These are phyloP conservation scores for Phocides pigmalion DNA, from an alignment of 1,140 invertebrate species.

Conservation along the genomic window DNA sequence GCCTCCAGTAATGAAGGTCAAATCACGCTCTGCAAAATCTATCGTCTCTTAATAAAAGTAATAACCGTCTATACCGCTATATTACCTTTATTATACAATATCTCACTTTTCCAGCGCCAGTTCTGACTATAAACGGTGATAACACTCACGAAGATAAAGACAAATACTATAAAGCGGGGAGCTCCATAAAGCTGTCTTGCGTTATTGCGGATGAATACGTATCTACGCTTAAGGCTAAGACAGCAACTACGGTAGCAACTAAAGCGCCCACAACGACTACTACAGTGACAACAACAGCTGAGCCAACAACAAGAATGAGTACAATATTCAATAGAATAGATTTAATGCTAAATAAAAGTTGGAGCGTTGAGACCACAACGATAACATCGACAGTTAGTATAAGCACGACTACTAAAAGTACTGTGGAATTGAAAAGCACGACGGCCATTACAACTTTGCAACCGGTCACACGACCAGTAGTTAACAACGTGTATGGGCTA, in stretches of 20 bases:
- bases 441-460: constrained; percentile 67
- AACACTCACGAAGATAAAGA: constrained; percentile 87
- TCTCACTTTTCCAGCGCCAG: constrained; percentile 82
- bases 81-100: constrained; percentile 32
- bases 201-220: constrained; percentile 73
- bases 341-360: constrained; percentile 78
- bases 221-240: constrained; percentile 58
- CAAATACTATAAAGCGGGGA: constrained; percentile 89
- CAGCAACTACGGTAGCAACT: constrained; percentile 50
- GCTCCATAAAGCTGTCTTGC: constrained; percentile 88
- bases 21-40: constrained; percentile 10
- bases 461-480: constrained; percentile 72
- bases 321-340: constrained; percentile 79
- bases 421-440: constrained; percentile 57
- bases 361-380: constrained; percentile 76
- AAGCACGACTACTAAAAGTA: constrained; percentile 69
- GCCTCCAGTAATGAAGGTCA: constrained; percentile 13
- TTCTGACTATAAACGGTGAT: constrained; percentile 88
- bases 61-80: constrained; percentile 11
- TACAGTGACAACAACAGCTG: constrained; percentile 59
- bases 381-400: constrained; percentile 74
- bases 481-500: constrained; percentile 80
- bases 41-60: constrained; percentile 19
- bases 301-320: constrained; percentile 73
- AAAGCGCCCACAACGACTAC: constrained; percentile 53